Percentiles rank a stretch among this genome's conserved stretches.
Evolutionary conservation across 1,140 invertebrate species (phyloP).

Genomic region (Hirudo medicinalis): DNA sequence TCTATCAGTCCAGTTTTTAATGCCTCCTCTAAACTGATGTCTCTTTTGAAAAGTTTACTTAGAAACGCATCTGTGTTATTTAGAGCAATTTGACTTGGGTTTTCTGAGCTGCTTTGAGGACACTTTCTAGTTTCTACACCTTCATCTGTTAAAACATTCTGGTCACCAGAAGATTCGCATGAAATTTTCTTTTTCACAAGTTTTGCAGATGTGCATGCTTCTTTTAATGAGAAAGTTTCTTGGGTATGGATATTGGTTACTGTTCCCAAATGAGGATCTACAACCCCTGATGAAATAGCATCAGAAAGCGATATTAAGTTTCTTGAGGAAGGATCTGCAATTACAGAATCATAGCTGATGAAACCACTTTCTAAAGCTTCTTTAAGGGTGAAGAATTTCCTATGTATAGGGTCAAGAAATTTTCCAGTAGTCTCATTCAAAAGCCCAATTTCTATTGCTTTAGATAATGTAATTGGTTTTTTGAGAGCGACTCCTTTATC

Average conservation of each 20-base stretch:
- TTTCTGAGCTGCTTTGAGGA: too few species aligned
- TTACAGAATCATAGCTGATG: conserved; percentile 51
- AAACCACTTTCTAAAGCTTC: conserved; percentile 70
- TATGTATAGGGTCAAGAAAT: conserved; percentile 58
- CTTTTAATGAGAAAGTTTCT: conserved; percentile 1
- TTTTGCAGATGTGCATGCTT: not conserved
- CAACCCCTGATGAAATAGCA: conserved; percentile 61
- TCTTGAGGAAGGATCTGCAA: conserved; percentile 62
- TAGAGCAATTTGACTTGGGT: too few species aligned
- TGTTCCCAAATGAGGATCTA: conserved; percentile 51
- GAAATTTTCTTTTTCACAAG: not conserved
- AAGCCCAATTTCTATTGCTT: conserved; percentile 20
- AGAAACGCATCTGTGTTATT: too few species aligned
- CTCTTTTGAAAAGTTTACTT: too few species aligned
- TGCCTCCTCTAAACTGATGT: too few species aligned
- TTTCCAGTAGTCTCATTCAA: conserved; percentile 29
- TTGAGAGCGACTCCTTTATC: not conserved
- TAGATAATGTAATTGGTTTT: conserved; percentile 1
- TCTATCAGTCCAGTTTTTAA: not conserved
- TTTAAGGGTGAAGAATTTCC: conserved; percentile 70
- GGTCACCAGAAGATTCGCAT: too few species aligned
- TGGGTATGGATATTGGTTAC: not conserved
- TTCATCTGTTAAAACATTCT: too few species aligned
- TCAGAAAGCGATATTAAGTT: conserved; percentile 72
- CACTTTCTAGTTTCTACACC: too few species aligned